Conservation (phyloP, 2,113 vertebrate genomes). For the Physeter macrocephalus region DNA sequence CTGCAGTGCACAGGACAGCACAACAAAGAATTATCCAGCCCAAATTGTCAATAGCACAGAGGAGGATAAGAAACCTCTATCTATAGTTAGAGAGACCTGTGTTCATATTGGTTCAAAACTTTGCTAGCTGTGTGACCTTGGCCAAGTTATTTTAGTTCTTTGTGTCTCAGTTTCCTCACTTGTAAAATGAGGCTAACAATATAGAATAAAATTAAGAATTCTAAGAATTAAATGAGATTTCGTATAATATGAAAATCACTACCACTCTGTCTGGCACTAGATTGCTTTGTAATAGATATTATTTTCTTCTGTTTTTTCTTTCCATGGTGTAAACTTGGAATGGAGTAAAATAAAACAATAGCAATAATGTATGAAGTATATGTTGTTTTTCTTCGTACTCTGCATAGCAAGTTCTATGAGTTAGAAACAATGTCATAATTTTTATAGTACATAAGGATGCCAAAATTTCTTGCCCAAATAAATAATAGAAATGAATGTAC, state of each 20-base stretch:
- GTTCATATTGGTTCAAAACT: neutral
- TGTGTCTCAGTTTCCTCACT: neutral
- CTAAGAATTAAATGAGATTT: neutral
- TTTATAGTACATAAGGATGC: neutral
- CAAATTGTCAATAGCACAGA: neutral
- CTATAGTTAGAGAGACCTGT: neutral
- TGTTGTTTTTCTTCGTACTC: neutral
- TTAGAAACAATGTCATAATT: neutral
- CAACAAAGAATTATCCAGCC: neutral
- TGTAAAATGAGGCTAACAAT: neutral
- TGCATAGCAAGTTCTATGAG: neutral
- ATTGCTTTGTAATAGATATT: neutral
- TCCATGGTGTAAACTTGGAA: neutral
- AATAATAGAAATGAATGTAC: neutral
- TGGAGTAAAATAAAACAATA: neutral
- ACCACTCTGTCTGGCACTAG: neutral
- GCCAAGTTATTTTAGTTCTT: neutral
- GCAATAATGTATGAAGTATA: neutral
- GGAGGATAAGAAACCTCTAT: neutral
- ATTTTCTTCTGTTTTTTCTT: neutral
- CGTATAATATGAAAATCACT: neutral
- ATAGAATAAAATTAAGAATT: neutral
- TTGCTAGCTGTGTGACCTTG: neutral
- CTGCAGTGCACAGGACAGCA: fast-evolving
- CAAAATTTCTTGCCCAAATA: neutral